Evolutionary conservation across 2,113 vertebrate genomes (phyloP).

Genomic region (Oplegnathus fasciatus): DNA sequence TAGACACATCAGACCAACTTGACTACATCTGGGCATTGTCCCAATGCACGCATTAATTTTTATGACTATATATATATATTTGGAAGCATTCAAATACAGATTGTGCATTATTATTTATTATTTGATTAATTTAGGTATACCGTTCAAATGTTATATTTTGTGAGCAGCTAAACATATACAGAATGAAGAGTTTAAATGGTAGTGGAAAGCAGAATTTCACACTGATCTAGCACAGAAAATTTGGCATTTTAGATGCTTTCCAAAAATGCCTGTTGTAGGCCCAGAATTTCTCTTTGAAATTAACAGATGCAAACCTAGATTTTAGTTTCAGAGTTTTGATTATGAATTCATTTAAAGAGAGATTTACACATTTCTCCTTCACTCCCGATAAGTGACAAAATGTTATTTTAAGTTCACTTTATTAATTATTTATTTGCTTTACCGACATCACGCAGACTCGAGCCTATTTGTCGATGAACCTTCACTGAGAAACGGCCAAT

Average conservation of each 20-base stretch:
- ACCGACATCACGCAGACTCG: constrained; percentile 16
- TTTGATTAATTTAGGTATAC: neutral
- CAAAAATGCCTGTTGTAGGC: neutral
- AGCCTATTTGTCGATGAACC: constrained; percentile 53
- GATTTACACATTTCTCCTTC: neutral
- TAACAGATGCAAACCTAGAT: neutral
- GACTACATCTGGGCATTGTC: neutral
- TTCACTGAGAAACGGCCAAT: constrained; percentile 41
- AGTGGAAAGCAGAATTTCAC: neutral
- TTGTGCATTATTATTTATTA: neutral
- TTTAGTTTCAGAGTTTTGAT: neutral
- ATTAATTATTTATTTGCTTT: constrained; percentile 13
- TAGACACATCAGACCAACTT: neutral
- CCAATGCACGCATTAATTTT: neutral
- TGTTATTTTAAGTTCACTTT: neutral
- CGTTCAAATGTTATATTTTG: neutral
- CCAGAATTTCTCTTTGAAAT: neutral
- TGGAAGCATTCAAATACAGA: neutral
- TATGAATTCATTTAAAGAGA: neutral
- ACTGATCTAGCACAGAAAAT: neutral
- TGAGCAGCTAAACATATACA: neutral
- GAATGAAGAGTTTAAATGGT: neutral
- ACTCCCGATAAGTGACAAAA: neutral
- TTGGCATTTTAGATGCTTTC: neutral
- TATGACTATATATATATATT: too few relatives aligned